Evolutionary conservation across 1,140 invertebrate genomes (phyloP).

Genomic region (Drosophila pseudoobscura): DNA sequence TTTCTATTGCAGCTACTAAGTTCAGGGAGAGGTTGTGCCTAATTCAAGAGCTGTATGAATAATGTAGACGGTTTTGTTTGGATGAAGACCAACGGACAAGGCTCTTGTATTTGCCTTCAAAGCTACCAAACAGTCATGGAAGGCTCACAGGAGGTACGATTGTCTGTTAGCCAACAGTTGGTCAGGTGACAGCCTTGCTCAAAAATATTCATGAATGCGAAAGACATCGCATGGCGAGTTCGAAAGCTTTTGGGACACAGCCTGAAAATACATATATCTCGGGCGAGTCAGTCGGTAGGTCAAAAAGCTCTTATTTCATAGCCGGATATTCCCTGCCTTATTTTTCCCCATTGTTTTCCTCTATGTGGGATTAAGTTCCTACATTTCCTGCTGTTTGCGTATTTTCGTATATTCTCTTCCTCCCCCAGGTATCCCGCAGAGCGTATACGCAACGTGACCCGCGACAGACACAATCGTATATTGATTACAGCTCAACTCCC

Average conservation of each 20-base stretch:
- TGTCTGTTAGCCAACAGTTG: no score
- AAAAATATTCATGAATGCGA: background rate
- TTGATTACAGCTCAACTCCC: conserved; percentile 42
- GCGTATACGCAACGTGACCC: conserved; percentile 45
- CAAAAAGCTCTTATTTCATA: no score
- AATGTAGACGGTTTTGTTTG: no score
- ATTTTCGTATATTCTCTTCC: conserved; percentile 18
- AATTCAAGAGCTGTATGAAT: no score
- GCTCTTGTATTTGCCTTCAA: no score
- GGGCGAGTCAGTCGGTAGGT: no score
- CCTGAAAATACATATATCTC: background rate
- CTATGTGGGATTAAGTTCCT: conserved; percentile 17
- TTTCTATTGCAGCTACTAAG: no score
- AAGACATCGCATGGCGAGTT: conserved; percentile 3
- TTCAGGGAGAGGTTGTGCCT: no score
- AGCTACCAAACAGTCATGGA: no score
- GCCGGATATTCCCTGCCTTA: background rate
- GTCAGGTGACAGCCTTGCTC: no score
- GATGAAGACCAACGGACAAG: no score
- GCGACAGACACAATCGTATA: conserved; percentile 36
- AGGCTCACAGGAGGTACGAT: no score
- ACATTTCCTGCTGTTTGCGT: conserved; percentile 35
- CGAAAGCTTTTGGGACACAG: conserved; percentile 20
- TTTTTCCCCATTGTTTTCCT: background rate
- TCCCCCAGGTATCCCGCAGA: conserved; percentile 26